Percentiles rank a stretch among this genome's conserved stretches.
These are phyloP conservation scores for Mirounga angustirostris DNA, from an alignment of 2,113 vertebrate genomes.

Conservation along the genomic window DNA sequence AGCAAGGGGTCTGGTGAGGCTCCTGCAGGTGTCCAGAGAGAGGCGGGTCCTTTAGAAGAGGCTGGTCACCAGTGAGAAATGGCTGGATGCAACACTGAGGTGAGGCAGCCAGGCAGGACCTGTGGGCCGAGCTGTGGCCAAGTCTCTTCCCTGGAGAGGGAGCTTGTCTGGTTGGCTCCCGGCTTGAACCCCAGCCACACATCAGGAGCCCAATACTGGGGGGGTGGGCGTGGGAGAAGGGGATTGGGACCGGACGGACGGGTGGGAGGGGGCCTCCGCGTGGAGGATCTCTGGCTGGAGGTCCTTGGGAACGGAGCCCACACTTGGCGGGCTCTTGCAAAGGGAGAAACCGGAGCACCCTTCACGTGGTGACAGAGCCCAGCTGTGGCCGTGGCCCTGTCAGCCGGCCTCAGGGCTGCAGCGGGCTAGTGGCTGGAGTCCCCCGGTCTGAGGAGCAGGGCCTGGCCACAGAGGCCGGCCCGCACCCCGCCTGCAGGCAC, in stretches of 20 bases:
- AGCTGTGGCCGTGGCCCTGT: fast-evolving
- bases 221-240: not conserved
- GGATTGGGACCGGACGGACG: no score
- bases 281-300: not conserved
- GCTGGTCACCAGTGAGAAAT: not conserved
- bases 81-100: not conserved
- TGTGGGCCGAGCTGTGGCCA: not conserved
- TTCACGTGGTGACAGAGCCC: not conserved
- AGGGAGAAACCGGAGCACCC: not conserved
- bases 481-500: conserved; percentile 90
- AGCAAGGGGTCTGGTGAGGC: not conserved
- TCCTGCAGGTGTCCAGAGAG: not conserved
- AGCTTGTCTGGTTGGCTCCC: not conserved
- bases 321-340: fast-evolving
- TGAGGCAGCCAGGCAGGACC: no score
- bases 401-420: fast-evolving
- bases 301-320: not conserved
- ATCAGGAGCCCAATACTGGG: not conserved
- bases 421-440: not conserved
- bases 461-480: conserved; percentile 91
- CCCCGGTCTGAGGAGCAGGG: conserved; percentile 87
- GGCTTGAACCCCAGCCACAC: not conserved
- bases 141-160: not conserved
- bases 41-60: not conserved
- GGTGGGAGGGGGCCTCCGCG: not conserved